Base-by-base conservation (phyloP, 2,888 invertebrate species). In the Drosophila nigricruria region DNA sequence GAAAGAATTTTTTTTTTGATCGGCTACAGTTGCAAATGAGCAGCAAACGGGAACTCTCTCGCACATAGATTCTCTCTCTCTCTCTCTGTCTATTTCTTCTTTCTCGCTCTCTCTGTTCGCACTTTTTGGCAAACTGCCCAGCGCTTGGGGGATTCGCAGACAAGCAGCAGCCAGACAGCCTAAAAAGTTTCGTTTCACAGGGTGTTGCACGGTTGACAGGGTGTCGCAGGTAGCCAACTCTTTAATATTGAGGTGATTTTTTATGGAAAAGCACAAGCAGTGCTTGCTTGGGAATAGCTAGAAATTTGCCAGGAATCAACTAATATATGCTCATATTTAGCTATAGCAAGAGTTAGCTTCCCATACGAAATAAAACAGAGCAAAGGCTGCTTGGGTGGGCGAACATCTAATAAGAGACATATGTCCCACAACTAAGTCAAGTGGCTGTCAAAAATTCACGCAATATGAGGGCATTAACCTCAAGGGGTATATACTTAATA, bases 401-500 rank as follows among this genome's bases (percentile, higher is more conserved):
- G 6, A 61, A 27, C 18, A 58, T 34, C 50, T 63, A 34, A 16
- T 16, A 69, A 66, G 60, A 47, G 32, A 50, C 70, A 78, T 71
- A 71, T 65, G 67, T 65, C 62, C 62, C 58, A 45, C 30, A 50
- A 62, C 30, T 25, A 43, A 63, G 58, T 60, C 65, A 85, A 82
- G 73, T 81, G 81, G 66, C 68, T 77, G 84, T 77, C 71, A 83
- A 70, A 77, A 84, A 56, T 64, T 59, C 66, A 73, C 77, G 77
- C 87, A 67, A 69, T 65, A 49, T 14, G 50, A 52, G 69, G 54
- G 36, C 82, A 78, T 63, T 84, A 83, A 88, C 88, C 89, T 74
- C 63, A 27, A 27, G 18, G 18, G 25, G 34, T 49, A 56, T 18
- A 45, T 10, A 50, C 12, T 49, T 50, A 14, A 32, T 23, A 60